A percentile compares a stretch with the other conserved stretches of the same genome.
These are phyloP conservation scores for Archips crataeganus DNA, from an alignment of 2,888 invertebrate species.

Conservation along the genomic window DNA sequence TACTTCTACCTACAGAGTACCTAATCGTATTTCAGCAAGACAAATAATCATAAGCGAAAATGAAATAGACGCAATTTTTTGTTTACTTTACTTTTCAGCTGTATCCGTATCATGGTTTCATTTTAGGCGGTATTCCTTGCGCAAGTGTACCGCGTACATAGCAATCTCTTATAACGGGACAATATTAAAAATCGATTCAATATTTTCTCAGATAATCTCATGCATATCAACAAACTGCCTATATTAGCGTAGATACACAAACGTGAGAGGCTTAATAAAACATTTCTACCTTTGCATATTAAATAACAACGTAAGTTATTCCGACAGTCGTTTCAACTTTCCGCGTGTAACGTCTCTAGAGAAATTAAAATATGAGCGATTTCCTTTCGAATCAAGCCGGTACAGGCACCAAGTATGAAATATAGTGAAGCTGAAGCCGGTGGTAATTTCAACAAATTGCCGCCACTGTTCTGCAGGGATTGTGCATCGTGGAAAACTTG, in stretches of 20 bases:
- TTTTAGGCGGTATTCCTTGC: constrained; percentile 8
- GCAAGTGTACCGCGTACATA: background rate
- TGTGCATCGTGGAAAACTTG: constrained; percentile 48
- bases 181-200: constrained; percentile 21
- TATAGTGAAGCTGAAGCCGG: constrained; percentile 50
- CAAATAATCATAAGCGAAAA: background rate
- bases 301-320: constrained; percentile 26
- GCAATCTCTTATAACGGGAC: constrained; percentile 11
- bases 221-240: constrained; percentile 30
- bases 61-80: background rate
- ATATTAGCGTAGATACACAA: constrained; percentile 26
- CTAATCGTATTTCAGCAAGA: background rate
- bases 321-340: constrained; percentile 27
- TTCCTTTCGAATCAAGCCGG: constrained; percentile 19
- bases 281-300: constrained; percentile 38
- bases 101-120: background rate
- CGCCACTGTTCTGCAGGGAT: constrained; percentile 64
- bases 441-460: constrained; percentile 75
- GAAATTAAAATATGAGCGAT: constrained; percentile 38
- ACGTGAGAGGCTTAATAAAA: constrained; percentile 30
- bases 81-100: background rate
- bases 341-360: constrained; percentile 35
- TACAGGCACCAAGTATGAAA: background rate
- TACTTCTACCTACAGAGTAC: background rate
- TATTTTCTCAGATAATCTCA: constrained; percentile 21